Evolutionary conservation across 2,797 vertebrate species (phyloP).

Genomic region (Pelodytes ibericus): DNA sequence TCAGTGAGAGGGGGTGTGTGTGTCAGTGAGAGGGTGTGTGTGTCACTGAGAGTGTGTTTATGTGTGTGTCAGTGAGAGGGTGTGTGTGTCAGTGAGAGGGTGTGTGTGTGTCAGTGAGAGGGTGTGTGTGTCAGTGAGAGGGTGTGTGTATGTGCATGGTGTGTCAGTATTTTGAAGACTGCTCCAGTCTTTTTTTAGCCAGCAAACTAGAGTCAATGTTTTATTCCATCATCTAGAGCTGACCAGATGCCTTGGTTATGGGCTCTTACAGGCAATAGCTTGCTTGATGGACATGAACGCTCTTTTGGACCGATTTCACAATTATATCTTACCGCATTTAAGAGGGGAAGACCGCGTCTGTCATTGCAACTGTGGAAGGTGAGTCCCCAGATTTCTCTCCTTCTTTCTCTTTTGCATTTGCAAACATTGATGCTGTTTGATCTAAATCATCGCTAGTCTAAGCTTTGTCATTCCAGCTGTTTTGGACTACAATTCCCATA

Average conservation of each 20-base stretch:
- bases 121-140: slow-evolving; percentile 34
- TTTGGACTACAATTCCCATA: too few species aligned
- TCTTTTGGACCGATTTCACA: slow-evolving; percentile 99
- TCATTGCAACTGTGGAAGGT: slow-evolving; percentile 99
- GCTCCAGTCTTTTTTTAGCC: slow-evolving; percentile 60
- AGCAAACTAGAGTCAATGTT: slow-evolving; percentile 65
- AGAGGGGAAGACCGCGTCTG: slow-evolving; percentile 98
- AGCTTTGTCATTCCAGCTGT: too few species aligned
- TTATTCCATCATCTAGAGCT: slow-evolving; percentile 68
- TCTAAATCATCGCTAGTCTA: too few species aligned
- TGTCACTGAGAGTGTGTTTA: slow-evolving; percentile 46
- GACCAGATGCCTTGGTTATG: slow-evolving; percentile 70
- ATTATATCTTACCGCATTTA: slow-evolving; percentile 99
- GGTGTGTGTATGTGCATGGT: slow-evolving; percentile 53
- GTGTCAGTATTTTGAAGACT: slow-evolving; percentile 53
- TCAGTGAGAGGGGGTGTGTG: background rate
- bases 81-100: slow-evolving; percentile 1
- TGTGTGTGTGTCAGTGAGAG: background rate
- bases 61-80: slow-evolving; percentile 33
- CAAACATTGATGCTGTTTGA: too few species aligned
- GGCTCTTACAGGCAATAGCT: slow-evolving; percentile 97
- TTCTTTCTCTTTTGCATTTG: background rate
- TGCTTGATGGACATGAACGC: slow-evolving; percentile 99
- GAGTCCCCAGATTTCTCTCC: slow-evolving; percentile 64
- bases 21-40: background rate